phyloP scores from a whole-genome alignment of 1,140 invertebrate species.

The Dinothrombium tinctorium region DNA sequence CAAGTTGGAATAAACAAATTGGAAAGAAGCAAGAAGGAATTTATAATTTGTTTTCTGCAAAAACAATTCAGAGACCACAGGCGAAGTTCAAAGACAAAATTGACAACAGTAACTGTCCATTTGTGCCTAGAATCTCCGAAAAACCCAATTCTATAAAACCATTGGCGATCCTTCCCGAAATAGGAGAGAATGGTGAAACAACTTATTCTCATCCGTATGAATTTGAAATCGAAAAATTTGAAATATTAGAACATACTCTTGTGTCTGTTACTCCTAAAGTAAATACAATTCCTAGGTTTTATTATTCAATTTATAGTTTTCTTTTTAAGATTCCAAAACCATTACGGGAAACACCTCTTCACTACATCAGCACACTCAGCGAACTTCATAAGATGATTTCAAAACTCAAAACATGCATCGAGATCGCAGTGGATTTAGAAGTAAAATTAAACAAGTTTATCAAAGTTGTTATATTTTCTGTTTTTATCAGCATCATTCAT shows the following conservation, averaged over 20 bases:
- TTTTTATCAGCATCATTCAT: constrained; percentile 43
- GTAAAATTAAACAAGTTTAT: constrained; percentile 19
- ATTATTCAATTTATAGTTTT: no score
- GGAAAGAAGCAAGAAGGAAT: not conserved
- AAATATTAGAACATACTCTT: constrained; percentile 15
- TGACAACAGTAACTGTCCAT: constrained; percentile 48
- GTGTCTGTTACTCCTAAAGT: constrained; percentile 14
- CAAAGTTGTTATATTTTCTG: not conserved
- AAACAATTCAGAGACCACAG: constrained; percentile 39
- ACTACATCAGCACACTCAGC: constrained; percentile 14
- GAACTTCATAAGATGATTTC: constrained; percentile 38
- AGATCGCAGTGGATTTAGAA: constrained; percentile 69
- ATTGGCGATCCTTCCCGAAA: constrained; percentile 39
- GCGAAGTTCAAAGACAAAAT: constrained; percentile 57
- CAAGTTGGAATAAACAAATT: not conserved
- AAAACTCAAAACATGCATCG: constrained; percentile 35
- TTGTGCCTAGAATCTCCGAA: constrained; percentile 51
- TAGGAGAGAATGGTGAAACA: constrained; percentile 31
- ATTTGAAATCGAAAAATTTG: constrained; percentile 42
- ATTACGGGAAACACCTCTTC: no score
- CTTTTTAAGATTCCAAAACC: no score
- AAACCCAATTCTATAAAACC: constrained; percentile 74
- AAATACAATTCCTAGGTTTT: not conserved
- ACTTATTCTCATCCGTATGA: constrained; percentile 65
- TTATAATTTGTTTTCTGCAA: constrained; percentile 1